Percentiles rank a stretch among this genome's conserved stretches.
phyloP scores from a whole-genome alignment of 2,113 vertebrate species.

The Thalassarche chlororhynchos region DNA sequence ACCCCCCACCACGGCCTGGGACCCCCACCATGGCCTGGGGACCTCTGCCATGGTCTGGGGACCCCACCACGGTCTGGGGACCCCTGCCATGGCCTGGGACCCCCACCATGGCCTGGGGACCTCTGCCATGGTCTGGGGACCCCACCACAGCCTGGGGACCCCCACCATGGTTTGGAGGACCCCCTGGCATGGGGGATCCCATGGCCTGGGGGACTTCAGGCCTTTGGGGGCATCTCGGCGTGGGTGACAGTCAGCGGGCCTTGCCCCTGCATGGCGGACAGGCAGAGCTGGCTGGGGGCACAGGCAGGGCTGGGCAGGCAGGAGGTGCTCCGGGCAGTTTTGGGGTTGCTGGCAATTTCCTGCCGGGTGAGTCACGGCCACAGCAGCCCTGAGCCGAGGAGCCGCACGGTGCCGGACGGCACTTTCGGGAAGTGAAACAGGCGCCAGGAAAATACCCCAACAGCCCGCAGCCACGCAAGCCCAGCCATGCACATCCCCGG shows the following conservation, averaged over 20 bases:
- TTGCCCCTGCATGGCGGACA: rapidly evolving
- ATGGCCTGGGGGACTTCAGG: not conserved
- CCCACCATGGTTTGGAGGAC: not conserved
- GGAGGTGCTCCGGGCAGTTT: not conserved
- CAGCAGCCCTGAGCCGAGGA: rapidly evolving
- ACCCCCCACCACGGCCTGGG: too few relatives aligned
- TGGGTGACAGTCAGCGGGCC: rapidly evolving
- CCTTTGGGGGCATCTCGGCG: rapidly evolving
- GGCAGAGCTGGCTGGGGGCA: rapidly evolving
- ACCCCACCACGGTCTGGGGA: not conserved
- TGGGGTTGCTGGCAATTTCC: not conserved
- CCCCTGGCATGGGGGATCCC: too few relatives aligned
- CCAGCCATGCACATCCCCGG: not conserved
- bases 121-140: not conserved
- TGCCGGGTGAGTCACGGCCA: not conserved
- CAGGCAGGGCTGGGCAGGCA: not conserved
- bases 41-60: not conserved
- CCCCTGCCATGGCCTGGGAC: too few relatives aligned
- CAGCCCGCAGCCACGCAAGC: not conserved
- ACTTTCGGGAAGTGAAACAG: not conserved
- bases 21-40: not conserved
- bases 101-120: not conserved
- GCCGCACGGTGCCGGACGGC: rapidly evolving
- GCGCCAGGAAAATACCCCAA: not conserved
- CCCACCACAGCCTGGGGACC: too few relatives aligned